Evolutionary conservation across 1,140 invertebrate genomes (phyloP), one percentile per base, ranked within the genome.

Genomic region (Ceratosolen solmsi): DNA sequence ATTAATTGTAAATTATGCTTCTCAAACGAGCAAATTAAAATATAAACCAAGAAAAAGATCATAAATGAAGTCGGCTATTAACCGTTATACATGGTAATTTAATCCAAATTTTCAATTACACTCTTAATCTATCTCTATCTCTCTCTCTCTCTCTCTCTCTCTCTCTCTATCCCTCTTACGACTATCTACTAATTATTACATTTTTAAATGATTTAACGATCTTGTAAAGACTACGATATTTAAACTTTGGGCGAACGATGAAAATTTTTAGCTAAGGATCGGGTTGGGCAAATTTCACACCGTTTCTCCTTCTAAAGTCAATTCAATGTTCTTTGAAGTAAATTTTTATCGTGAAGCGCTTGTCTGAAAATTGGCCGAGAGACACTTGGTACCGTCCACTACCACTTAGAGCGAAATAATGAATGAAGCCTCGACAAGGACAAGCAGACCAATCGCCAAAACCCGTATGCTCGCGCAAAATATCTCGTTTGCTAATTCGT

Each of bases 341-440:
- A 65, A 65, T 54, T 46, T n/a, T n/a, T 65, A 65, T 65, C 38
- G 33, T 46, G 2, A 38, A 7, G 13, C 25, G 17, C 74, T 13
- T 33, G 27, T 27, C 20, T 15, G 27, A 25, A 78, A 78, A 78
- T 78, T 30, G 51, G 60, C 17, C 20, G 30, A 56, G n/a, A 70
- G 49, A 41, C 71, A 71, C 71, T 70, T 78, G 33, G n/a, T 49
- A 33, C 51, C 5, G 3, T 70, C 63, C 60, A 33, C 22, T 27
- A 8, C 17, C 5, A 33, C 25, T 46, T 33, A 15, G 54, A 27
- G 56, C 33, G 68, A 79, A 78, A 51, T 79, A 30, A 71, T 79
- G 77, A 79, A 79, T 79, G 77, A 79, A 79, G 49, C 33, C 27
- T 79, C 49, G 63, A 33, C 60, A 70, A 36, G 1, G 51, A 15